These are phyloP conservation scores for Dusona sp. DNA, from an alignment of 2,888 invertebrate genomes.

Conservation along the genomic window DNA sequence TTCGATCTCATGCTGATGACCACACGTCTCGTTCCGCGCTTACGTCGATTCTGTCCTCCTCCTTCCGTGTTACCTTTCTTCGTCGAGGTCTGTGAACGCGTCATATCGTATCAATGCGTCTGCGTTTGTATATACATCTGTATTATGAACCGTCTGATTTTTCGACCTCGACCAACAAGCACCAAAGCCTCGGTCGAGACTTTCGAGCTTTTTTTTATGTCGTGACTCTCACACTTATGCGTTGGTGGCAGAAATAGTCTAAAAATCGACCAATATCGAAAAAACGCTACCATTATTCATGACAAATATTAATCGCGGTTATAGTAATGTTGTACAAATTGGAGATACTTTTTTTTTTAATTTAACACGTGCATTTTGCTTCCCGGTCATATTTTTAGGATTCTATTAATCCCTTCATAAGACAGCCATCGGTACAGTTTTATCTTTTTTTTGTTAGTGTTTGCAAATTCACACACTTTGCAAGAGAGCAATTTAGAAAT, in stretches of 20 bases:
- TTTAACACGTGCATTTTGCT: not conserved
- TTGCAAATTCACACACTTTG: too few relatives aligned
- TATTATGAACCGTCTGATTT: slow-evolving; percentile 34
- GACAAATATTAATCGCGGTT: not conserved
- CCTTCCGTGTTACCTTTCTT: slow-evolving; percentile 66
- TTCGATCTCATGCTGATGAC: slow-evolving; percentile 24
- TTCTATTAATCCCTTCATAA: not conserved
- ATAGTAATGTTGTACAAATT: not conserved
- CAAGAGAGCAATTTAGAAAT: too few relatives aligned
- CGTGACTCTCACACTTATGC: slow-evolving; percentile 9
- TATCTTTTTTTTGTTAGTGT: too few relatives aligned
- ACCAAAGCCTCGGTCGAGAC: slow-evolving; percentile 25
- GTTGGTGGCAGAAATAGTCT: slow-evolving; percentile 18
- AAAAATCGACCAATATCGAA: not conserved
- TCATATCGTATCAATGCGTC: slow-evolving; percentile 35
- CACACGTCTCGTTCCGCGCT: slow-evolving; percentile 46
- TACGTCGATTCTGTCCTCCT: slow-evolving; percentile 59
- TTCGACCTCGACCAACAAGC: slow-evolving; percentile 59
- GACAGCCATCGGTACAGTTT: too few relatives aligned
- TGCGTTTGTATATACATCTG: slow-evolving; percentile 14
- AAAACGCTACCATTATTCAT: too few relatives aligned
- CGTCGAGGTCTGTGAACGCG: slow-evolving; percentile 63
- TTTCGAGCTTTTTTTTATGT: slow-evolving; percentile 21
- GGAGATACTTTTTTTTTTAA: not conserved
- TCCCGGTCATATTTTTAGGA: not conserved